Conservation (phyloP, 2,113 vertebrate species). For the Recurvirostra avosetta region DNA sequence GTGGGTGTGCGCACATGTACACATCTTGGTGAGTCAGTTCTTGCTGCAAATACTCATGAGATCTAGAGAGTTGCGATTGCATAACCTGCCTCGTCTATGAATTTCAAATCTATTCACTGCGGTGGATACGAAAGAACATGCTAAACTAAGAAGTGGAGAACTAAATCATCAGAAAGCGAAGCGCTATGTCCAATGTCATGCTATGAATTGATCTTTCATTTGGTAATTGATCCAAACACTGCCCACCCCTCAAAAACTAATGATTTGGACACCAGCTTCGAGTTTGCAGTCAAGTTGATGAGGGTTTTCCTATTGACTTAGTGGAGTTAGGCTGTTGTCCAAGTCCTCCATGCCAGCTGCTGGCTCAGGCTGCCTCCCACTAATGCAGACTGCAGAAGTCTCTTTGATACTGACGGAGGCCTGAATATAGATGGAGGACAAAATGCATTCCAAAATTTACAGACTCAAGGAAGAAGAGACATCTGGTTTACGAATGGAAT, state of each 20-base stretch:
- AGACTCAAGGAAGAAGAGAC: slow-evolving; percentile 10
- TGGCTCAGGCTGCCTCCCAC: slow-evolving; percentile 36
- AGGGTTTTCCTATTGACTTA: not conserved
- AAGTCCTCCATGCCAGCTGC: not conserved
- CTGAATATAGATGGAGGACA: not conserved
- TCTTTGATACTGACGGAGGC: not conserved
- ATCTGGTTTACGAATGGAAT: slow-evolving; percentile 30
- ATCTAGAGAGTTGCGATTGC: slow-evolving; percentile 3
- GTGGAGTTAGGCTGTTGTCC: slow-evolving; percentile 28
- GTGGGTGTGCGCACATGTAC: not conserved
- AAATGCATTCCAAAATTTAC: slow-evolving; percentile 19
- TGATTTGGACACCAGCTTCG: not conserved
- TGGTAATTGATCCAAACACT: not conserved
- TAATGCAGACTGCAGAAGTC: slow-evolving; percentile 35
- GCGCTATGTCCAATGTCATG: not conserved
- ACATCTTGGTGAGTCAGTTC: slow-evolving; percentile 17
- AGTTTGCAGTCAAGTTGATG: not conserved
- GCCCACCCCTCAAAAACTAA: not conserved
- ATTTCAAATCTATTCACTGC: slow-evolving; percentile 32
- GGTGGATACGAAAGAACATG: not conserved
- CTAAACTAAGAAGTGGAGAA: not conserved
- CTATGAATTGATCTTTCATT: not conserved
- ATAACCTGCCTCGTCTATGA: slow-evolving; percentile 15
- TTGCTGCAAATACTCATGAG: slow-evolving; percentile 13
- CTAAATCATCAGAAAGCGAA: not conserved